Base-by-base conservation (phyloP, 2,888 invertebrate species). In the Neuroscelio doddi region DNA sequence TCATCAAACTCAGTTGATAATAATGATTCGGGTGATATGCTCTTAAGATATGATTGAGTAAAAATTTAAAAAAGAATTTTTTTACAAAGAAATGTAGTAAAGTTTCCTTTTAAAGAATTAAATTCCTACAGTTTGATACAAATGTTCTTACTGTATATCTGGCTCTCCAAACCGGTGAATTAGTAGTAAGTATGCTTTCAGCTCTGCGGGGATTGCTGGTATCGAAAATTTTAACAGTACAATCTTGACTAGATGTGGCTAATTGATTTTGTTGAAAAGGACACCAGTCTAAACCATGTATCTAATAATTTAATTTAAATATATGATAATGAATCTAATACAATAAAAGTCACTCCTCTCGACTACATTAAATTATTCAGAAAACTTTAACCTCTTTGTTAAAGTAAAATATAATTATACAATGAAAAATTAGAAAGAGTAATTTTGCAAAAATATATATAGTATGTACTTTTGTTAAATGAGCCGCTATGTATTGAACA, bases 211-310 rank as follows among this genome's bases (percentile, higher is more conserved):
- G 93, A 87, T 93, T 94, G 67, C 91, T 92, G 1, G 94, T 92
- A 83, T 97, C 95, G 86, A 96, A 97, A 85, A 96, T 94, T 86
- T 97, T 97, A 1, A 97, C 96, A 44, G 95, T 95, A 53, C 95
- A 93, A 85, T 98, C 97, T 86, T 97, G 96, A 86, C 97, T 96
- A 57, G 95, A 95, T 5, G 97, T 96, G 36, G 94, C 93, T 59
- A 95, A 84, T 77, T 94, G 93, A 69, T 92, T 93, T 84, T 95
- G 94, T 75, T 92, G 90, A 66, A 89, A 90, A 9, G 93, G 93
- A 85, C 93, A 95, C 97, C 97, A 98, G 83, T 97, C 97, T 27
- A 98, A 89, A 39, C 97, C 96, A 81, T 96, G 94, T 70, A 97
- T 96, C 87, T 96, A 89, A 62, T 75, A 73, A 7, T 57, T 38